phyloP scores from a whole-genome alignment of 2,113 vertebrate species.

The Zosterops lateralis region DNA sequence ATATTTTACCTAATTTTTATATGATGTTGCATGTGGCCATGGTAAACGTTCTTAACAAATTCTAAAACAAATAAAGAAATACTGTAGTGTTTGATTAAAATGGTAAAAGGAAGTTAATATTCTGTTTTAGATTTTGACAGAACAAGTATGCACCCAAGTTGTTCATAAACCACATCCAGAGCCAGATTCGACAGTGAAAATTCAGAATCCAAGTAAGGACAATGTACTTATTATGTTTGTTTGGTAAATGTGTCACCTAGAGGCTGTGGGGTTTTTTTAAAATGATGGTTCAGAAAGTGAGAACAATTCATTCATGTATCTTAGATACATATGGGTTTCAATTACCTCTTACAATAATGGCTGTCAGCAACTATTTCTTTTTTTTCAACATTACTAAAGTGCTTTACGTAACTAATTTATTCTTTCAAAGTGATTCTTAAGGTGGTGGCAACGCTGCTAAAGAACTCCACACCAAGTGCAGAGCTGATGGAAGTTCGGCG shows the following conservation, averaged over 20 bases:
- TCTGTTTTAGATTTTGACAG: conserved; percentile 90
- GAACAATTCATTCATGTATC: not conserved
- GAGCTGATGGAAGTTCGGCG: conserved; percentile 98
- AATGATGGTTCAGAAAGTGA: not conserved
- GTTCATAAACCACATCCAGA: conserved; percentile 98
- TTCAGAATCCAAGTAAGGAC: conserved; percentile 97
- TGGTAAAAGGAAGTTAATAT: not conserved
- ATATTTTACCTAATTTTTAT: not conserved
- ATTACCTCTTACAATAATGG: not conserved
- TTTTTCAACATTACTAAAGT: not conserved
- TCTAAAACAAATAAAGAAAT: not conserved
- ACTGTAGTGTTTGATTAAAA: not conserved
- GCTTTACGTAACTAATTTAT: conserved; percentile 23
- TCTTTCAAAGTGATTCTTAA: conserved; percentile 92
- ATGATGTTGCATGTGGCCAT: not conserved
- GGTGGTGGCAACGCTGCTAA: conserved; percentile 95
- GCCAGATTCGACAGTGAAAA: conserved; percentile 98
- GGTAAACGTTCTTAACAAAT: not conserved
- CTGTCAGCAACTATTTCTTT: not conserved
- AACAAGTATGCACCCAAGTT: conserved; percentile 98
- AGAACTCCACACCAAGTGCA: conserved; percentile 93
- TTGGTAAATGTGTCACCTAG: not conserved
- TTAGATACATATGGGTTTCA: not conserved
- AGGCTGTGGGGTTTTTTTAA: not conserved
- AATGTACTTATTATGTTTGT: not conserved